Base-by-base conservation (phyloP, 2,113 vertebrate genomes). In the Capreolus pygargus region DNA sequence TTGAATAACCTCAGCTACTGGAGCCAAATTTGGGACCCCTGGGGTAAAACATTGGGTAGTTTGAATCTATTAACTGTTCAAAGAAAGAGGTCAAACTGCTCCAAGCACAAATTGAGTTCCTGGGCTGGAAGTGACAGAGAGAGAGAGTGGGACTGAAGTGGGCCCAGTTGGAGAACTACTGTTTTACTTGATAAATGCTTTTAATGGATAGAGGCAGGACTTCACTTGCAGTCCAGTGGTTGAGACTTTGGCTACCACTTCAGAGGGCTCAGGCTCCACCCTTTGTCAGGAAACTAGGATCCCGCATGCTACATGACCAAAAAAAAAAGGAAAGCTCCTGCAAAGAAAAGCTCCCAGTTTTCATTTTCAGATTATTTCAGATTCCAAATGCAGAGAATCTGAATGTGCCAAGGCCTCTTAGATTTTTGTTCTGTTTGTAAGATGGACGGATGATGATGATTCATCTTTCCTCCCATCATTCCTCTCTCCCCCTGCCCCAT, bases 221-320 rank as follows among this genome's bases (percentile, higher is more conserved):
- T 81, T 81, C 47, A 47, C 16, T 79, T 11, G 16, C 1, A 3
- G 78, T 50, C 16, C 78, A 52, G 78, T 33, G 45, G 78, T 52
- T 50, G 47, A 81, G 28, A 81, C 28, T 50, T 28, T 11, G 2
- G 16, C 78, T 33, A 21, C 45, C 16, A 33, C 5, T 0, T 9
- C 45, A 11, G 1, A 11, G 45, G 28, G 16, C 45, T 10, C 45
- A 47, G 28, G 16, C 28, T 50, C 16, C 2, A 7, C 5, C 45
- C 16, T 30, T 12, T 9, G 28, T 50, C 8, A 3, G 15, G 8
- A 79, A 28, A 47, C 45, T 50, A 81, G 45, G 28, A 81, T 81
- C 16, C 78, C 1, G 1, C 16, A 52, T 21, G 16, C 9, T 3
- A 28, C 1, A 6, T 6, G 16, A 16, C 5, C 15, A 1, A 0